Evolutionary conservation across 92 coral and sea anemone species (phyloP).

Genomic region (Umimayanthus kanabou): DNA sequence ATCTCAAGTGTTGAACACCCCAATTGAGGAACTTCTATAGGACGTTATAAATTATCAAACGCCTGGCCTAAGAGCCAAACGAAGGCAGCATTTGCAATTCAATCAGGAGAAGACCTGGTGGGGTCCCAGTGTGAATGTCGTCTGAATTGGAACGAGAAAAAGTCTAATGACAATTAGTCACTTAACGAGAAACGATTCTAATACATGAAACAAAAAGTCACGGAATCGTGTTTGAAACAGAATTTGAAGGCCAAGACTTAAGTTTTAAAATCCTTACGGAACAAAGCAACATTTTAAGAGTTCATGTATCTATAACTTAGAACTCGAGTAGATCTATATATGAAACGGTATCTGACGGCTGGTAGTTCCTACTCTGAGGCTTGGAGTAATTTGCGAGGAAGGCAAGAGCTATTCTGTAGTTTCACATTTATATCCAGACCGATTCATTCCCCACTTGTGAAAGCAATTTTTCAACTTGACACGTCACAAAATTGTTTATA

Average conservation of each 20-base stretch:
- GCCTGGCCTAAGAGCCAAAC: neutral
- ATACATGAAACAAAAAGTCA: conserved; percentile 19
- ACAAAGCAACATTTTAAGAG: neutral
- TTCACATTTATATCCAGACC: conserved; percentile 1
- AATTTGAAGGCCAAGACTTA: neutral
- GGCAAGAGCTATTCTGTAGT: neutral
- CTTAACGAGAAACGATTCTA: neutral
- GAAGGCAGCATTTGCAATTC: neutral
- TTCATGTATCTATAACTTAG: neutral
- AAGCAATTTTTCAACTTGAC: conserved; percentile 32
- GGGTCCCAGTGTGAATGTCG: neutral
- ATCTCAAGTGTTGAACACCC: conserved; percentile 1
- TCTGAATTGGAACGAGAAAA: neutral
- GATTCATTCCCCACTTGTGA: conserved; percentile 1
- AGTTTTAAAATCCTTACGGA: neutral
- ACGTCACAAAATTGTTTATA: neutral
- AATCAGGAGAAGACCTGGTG: neutral
- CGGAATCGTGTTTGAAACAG: conserved; percentile 16
- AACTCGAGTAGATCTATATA: too few relatives aligned
- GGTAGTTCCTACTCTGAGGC: neutral
- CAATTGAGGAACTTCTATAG: neutral
- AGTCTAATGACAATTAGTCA: neutral
- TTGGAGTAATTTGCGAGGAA: neutral
- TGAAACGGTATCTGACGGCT: too few relatives aligned
- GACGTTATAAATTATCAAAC: conserved; percentile 3